Evolutionary conservation across 2,113 vertebrate species (phyloP), one percentile per base, ranked within the genome.

Genomic region (Etheostoma spectabile): DNA sequence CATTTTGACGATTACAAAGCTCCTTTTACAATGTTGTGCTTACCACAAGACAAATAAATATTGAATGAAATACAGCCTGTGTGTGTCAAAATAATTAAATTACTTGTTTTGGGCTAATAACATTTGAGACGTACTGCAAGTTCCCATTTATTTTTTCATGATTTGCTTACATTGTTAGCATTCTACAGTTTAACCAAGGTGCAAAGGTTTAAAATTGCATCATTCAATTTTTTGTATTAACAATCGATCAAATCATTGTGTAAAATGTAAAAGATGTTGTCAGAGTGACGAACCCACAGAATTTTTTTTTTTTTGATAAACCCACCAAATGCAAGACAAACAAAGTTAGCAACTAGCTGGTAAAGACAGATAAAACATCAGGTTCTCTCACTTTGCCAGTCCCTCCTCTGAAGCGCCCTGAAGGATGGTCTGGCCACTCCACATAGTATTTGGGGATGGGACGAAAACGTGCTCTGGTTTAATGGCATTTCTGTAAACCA

Each of bases 1-100:
- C 45, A 1, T 8, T 3, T 24, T 48, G 35, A 38, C 15, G 59
- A 70, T 55, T 56, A 62, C 13, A 55, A 78, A 66, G 66, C 22
- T 71, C 13, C 5, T 65, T 52, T 80, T 27, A 56, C 5, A 11
- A 33, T 15, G 11, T 51, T 71, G 33, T 38, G 24, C 52, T 73
- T 83, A 60, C 19, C 64, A 62, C 2, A 13, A 30, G 13, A 72
- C 21, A 73, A 49, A 77, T 24, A 38, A 65, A 12, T 59, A 35
- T 4, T 59, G 45, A 60, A 59, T n/a, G 57, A 77, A 80, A 63
- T 35, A 66, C 6, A 55, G 10, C 7, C 12, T 35, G 19, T n/a
- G 12, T 33, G 30, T 0, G 1, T 71, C 38, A 24, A 56, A 35
- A 52, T 52, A 18, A 71, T 60, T n/a, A 19, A 13, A 57, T 21